Evolutionary conservation across 2,113 vertebrate genomes (phyloP).

Genomic region (Caracal caracal): DNA sequence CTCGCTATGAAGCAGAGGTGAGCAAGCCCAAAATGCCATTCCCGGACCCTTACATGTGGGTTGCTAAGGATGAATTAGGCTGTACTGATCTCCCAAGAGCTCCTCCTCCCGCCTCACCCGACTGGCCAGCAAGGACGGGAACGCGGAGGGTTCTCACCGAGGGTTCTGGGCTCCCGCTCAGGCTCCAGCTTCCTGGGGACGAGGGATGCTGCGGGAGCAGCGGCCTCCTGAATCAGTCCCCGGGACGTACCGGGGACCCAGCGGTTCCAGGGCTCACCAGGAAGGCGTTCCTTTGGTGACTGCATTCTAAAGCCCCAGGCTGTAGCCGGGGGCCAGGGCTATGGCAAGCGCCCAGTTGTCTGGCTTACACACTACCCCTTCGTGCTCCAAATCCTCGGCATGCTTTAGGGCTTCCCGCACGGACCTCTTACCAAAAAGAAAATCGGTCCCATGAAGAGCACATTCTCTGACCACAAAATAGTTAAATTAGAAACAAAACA

Average conservation of each 20-base stretch:
- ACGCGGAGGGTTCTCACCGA: background rate
- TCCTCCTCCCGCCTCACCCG: background rate
- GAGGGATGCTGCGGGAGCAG: background rate
- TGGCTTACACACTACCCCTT: no score
- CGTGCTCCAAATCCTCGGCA: background rate
- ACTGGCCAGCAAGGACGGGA: background rate
- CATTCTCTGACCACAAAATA: background rate
- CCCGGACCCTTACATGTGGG: background rate
- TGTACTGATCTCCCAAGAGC: background rate
- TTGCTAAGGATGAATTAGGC: background rate
- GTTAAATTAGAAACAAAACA: background rate
- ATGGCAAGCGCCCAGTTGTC: background rate
- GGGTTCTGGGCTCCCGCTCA: background rate
- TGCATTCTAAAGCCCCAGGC: background rate
- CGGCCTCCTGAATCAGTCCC: background rate
- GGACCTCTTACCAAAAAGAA: background rate
- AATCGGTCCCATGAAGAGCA: background rate
- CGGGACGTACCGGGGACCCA: background rate
- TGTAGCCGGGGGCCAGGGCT: background rate
- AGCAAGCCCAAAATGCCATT: background rate
- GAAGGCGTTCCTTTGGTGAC: background rate
- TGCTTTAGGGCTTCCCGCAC: background rate
- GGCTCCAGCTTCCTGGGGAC: background rate
- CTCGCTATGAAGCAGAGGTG: background rate
- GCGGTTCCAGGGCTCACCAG: no score